Conservation (phyloP, 2,113 vertebrate species). For the Alligator sinensis region DNA sequence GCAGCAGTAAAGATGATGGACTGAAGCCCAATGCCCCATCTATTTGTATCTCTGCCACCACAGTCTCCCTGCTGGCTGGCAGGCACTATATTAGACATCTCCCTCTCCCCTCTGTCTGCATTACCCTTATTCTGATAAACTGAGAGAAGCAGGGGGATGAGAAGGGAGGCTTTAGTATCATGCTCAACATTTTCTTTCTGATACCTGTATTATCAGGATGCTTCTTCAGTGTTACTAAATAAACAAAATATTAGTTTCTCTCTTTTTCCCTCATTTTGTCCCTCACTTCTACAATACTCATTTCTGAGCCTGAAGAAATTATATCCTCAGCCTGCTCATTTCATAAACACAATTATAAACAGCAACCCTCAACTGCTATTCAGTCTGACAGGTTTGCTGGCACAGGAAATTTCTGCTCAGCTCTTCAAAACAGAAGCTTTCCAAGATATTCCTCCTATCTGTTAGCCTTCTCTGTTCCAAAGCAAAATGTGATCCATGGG, state of each 20-base stretch:
- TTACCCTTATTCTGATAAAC: not conserved
- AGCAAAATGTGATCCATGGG: not conserved
- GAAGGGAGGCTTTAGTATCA: not conserved
- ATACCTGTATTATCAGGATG: not conserved
- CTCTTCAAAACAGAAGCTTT: not conserved
- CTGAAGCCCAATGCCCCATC: not conserved
- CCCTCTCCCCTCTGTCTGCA: not conserved
- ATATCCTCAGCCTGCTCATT: not conserved
- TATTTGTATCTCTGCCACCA: not conserved
- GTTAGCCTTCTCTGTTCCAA: not conserved
- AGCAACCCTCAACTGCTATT: not conserved
- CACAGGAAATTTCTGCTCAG: not conserved
- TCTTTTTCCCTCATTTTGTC: not conserved
- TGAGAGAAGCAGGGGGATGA: not conserved
- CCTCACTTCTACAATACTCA: not conserved
- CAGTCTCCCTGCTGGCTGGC: not conserved
- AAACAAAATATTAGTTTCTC: rapidly evolving
- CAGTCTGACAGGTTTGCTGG: not conserved
- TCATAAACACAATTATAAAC: not conserved
- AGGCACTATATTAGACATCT: not conserved
- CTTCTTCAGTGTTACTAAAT: not conserved
- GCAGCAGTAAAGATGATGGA: not conserved
- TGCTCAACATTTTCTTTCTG: rapidly evolving
- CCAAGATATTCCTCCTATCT: not conserved
- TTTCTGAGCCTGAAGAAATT: not conserved